Evolutionary conservation across 2,888 invertebrate genomes (phyloP).

Genomic region (Drosophila koepferae): DNA sequence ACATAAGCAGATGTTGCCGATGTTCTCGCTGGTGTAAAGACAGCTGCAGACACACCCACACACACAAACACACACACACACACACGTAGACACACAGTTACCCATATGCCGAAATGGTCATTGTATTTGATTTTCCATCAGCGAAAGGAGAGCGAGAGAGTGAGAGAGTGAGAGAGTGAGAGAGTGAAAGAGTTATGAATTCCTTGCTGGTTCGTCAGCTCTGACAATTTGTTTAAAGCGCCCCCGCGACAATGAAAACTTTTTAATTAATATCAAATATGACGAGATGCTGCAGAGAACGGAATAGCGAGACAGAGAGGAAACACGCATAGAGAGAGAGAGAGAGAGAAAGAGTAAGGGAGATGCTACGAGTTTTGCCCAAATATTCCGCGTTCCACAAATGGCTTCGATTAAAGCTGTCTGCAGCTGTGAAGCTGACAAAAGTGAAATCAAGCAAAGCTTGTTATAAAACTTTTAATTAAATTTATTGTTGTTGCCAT

Average conservation of each 20-base stretch:
- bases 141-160: background rate
- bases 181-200: background rate
- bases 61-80: conserved; percentile 1
- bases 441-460: conserved; percentile 76
- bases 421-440: conserved; percentile 49
- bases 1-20: conserved; percentile 73
- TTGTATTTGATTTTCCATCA: conserved; percentile 49
- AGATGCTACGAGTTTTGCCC: conserved; percentile 5
- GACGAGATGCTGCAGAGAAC: conserved; percentile 52
- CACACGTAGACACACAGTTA: background rate
- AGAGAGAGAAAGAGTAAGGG: background rate
- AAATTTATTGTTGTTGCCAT: conserved; percentile 74
- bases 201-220: conserved; percentile 50
- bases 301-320: no score
- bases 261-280: conserved; percentile 80
- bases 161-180: background rate
- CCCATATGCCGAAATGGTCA: conserved; percentile 53
- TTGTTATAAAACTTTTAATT: conserved; percentile 78
- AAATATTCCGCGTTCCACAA: conserved; percentile 20
- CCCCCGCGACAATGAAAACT: conserved; percentile 64
- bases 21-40: conserved; percentile 48
- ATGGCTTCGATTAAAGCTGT: conserved; percentile 38
- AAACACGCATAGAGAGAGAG: background rate
- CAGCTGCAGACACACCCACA: conserved; percentile 20
- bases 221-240: conserved; percentile 77